phyloP scores from a whole-genome alignment of 1,140 invertebrate genomes.

The Antheraea mylitta region DNA sequence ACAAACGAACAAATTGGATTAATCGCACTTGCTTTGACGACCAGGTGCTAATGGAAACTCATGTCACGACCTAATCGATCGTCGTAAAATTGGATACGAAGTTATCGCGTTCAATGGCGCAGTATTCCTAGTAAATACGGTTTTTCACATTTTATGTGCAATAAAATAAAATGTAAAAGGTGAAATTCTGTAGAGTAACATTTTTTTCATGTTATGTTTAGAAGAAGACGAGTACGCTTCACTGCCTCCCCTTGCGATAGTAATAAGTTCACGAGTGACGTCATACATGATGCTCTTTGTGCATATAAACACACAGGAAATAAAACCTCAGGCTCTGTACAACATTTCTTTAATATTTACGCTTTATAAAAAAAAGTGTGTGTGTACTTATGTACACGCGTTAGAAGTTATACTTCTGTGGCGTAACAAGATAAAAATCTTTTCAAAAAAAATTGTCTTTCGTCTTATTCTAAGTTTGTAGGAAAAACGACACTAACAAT shows the following conservation, averaged over 20 bases:
- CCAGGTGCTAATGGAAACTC: slow-evolving; percentile 64
- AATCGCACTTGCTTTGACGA: slow-evolving; percentile 61
- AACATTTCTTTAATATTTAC: too few relatives aligned
- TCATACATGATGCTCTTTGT: background rate
- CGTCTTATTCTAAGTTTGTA: too few relatives aligned
- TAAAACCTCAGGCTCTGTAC: background rate
- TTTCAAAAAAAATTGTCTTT: too few relatives aligned
- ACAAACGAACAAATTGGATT: slow-evolving; percentile 70
- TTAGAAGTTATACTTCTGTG: too few relatives aligned
- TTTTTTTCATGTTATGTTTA: slow-evolving; percentile 3
- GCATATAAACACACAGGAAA: background rate
- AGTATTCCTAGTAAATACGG: background rate
- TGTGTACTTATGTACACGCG: too few relatives aligned
- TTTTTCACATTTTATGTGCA: background rate
- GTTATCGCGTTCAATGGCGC: background rate
- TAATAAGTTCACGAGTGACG: slow-evolving; percentile 1
- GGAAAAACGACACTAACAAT: too few relatives aligned
- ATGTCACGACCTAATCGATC: slow-evolving; percentile 2
- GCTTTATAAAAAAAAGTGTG: too few relatives aligned
- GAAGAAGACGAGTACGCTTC: background rate
- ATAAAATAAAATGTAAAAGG: background rate
- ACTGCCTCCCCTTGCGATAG: background rate
- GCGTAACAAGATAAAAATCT: too few relatives aligned
- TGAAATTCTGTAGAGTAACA: background rate
- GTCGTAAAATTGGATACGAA: background rate